These are phyloP conservation scores for Chloroclysta siterata DNA, from an alignment of 2,888 invertebrate genomes.

Conservation along the genomic window DNA sequence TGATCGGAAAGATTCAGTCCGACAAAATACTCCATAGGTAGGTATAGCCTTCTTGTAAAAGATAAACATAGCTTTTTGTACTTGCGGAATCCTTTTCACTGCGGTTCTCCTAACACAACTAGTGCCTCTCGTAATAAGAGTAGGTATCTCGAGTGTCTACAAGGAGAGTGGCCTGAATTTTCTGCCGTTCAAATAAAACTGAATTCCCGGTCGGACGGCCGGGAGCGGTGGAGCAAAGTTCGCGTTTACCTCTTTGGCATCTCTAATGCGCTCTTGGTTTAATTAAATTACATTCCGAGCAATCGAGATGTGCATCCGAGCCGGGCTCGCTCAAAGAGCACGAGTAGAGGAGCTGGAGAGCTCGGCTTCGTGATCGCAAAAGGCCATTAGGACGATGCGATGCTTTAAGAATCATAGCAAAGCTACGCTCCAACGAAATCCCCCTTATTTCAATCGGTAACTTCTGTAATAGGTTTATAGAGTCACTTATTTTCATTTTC, in stretches of 20 bases:
- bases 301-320: conserved; percentile 58
- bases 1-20: conserved; percentile 28
- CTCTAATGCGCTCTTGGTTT: conserved; percentile 67
- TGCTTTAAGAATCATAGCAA: conserved; percentile 26
- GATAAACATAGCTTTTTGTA: conserved; percentile 1
- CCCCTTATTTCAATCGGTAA: conserved; percentile 12
- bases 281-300: conserved; percentile 72
- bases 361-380: conserved; percentile 29
- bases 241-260: conserved; percentile 62
- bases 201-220: conserved; percentile 46
- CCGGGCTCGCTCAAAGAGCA: conserved; percentile 50
- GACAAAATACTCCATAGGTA: not conserved
- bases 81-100: conserved; percentile 15
- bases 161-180: conserved; percentile 45
- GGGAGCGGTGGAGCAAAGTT: conserved; percentile 52
- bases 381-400: conserved; percentile 34
- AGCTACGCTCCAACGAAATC: conserved; percentile 16
- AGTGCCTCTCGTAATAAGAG: conserved; percentile 27
- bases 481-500: not conserved
- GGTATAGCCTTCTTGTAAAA: not conserved
- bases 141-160: conserved; percentile 35
- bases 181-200: conserved; percentile 52
- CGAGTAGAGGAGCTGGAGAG: conserved; percentile 24
- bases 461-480: conserved; percentile 3
- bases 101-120: conserved; percentile 20